Conservation (phyloP, 2,888 invertebrate genomes). For the Polyommatus icarus region DNA sequence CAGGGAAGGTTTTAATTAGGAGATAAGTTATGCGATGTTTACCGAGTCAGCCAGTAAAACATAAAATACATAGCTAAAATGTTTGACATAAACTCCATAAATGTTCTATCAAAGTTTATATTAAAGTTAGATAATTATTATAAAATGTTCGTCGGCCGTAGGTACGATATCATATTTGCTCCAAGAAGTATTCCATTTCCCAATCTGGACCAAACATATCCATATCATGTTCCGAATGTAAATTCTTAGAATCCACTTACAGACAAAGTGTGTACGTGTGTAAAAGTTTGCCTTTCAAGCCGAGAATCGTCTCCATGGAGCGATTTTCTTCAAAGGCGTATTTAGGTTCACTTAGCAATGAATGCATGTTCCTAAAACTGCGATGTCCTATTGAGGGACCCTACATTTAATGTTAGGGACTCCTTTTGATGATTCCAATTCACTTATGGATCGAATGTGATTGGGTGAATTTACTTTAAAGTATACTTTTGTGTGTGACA, state of each 20-base stretch:
- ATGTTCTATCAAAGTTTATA: no score
- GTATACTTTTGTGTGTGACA: background rate
- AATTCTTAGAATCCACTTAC: constrained; percentile 38
- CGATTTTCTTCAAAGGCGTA: constrained; percentile 47
- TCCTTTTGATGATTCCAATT: constrained; percentile 59
- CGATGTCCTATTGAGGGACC: constrained; percentile 65
- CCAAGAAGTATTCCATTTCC: background rate
- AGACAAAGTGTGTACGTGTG: constrained; percentile 50
- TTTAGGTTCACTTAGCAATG: constrained; percentile 67
- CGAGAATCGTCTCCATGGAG: constrained; percentile 55
- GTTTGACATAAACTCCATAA: no score
- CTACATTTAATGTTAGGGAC: constrained; percentile 70
- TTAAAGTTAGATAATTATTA: no score
- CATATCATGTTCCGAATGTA: background rate
- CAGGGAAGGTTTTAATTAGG: no score
- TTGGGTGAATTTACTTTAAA: background rate
- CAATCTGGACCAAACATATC: background rate
- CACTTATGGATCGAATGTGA: constrained; percentile 30
- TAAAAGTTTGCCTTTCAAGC: constrained; percentile 55
- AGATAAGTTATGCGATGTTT: no score
- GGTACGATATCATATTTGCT: no score
- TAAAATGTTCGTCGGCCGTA: no score
- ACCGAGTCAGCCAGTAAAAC: no score
- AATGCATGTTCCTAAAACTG: constrained; percentile 53
- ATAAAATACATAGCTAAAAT: no score